phyloP scores from a whole-genome alignment of 2,113 vertebrate genomes.

The Calcarius ornatus region DNA sequence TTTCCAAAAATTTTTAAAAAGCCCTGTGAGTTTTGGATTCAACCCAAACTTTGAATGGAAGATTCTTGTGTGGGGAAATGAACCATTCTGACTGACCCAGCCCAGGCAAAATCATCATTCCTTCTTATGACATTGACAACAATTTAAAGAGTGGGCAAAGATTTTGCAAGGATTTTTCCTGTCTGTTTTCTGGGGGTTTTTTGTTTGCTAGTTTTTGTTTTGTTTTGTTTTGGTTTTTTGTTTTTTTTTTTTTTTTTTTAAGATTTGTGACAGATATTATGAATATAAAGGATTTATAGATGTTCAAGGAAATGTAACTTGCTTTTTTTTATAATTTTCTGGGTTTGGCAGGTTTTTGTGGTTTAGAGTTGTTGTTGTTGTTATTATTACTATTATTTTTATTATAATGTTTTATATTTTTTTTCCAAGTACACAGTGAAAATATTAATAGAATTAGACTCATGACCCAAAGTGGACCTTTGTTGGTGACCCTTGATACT shows the following conservation, averaged over 20 bases:
- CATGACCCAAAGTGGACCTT: background rate
- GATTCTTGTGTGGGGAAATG: background rate
- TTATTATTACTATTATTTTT: background rate
- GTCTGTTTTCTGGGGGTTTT: background rate
- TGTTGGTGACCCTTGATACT: background rate
- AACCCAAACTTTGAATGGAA: background rate
- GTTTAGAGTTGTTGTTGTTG: background rate
- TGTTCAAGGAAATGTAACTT: background rate
- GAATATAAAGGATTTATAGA: background rate
- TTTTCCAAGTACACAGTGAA: background rate
- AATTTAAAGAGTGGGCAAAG: background rate
- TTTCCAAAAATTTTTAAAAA: background rate
- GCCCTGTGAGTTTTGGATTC: background rate
- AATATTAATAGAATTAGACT: background rate
- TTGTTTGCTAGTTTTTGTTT: too few relatives aligned
- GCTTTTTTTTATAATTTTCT: background rate
- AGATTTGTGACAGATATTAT: background rate
- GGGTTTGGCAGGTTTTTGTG: rapidly evolving
- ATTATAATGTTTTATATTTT: background rate
- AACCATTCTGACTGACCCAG: background rate
- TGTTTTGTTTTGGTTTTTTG: too few relatives aligned
- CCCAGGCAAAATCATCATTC: background rate
- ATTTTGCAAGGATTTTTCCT: background rate
- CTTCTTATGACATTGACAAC: background rate
- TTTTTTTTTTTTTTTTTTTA: background rate